Conservation (phyloP, 2,797 vertebrate genomes). For the Parambassis ranga region DNA sequence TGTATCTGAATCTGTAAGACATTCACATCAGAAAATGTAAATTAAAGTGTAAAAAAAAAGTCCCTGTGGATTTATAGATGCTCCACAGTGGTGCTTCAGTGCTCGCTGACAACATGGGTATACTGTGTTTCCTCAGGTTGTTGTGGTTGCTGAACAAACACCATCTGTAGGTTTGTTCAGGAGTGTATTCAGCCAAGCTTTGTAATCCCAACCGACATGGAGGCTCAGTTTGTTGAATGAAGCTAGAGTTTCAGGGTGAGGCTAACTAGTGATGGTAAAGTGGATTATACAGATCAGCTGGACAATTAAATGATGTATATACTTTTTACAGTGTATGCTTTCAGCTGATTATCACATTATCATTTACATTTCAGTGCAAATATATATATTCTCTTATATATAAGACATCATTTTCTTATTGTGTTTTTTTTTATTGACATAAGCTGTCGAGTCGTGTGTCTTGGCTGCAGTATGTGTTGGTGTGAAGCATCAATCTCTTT, state of each 20-base stretch:
- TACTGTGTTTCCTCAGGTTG: slow-evolving; percentile 39
- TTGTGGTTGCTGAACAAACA: slow-evolving; percentile 48
- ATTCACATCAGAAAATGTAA: not conserved
- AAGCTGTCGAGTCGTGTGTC: not conserved
- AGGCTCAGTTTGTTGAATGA: slow-evolving; percentile 12
- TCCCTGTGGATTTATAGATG: not conserved
- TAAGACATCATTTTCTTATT: not conserved
- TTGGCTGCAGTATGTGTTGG: not conserved
- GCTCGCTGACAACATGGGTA: not conserved
- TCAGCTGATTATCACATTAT: no score
- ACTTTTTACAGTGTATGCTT: not conserved
- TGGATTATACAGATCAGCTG: not conserved
- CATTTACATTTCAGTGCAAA: no score
- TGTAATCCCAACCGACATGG: slow-evolving; percentile 25
- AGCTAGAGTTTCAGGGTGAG: slow-evolving; percentile 13
- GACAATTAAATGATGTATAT: not conserved
- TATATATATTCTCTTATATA: no score
- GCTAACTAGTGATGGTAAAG: not conserved
- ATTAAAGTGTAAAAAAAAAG: not conserved
- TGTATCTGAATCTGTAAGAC: not conserved
- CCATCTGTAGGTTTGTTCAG: slow-evolving; percentile 53
- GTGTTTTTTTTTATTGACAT: not conserved
- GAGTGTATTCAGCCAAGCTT: slow-evolving; percentile 16
- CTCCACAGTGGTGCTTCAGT: not conserved
- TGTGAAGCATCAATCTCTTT: not conserved